Conservation (phyloP, 2,113 vertebrate species). For the Hippocampus guttulatus region DNA sequence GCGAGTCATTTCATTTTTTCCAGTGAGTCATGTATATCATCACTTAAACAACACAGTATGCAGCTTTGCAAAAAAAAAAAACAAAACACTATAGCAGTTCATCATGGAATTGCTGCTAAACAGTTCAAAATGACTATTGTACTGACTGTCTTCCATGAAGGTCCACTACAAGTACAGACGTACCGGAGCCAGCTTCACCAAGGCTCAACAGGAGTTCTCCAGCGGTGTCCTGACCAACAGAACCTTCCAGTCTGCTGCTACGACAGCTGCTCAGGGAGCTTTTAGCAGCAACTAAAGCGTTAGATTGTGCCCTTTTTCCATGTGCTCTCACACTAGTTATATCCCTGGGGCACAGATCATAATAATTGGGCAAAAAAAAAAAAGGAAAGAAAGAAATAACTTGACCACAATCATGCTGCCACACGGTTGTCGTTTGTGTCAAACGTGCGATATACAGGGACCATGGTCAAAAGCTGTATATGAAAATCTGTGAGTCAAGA, state of each 20-base stretch:
- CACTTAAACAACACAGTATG: too few species aligned
- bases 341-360: too few species aligned
- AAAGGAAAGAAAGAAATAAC: slow-evolving; percentile 5
- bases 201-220: slow-evolving; percentile 93
- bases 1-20: neutral
- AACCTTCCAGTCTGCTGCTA: slow-evolving; percentile 79
- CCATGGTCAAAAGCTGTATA: neutral
- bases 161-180: slow-evolving; percentile 89
- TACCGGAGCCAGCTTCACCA: slow-evolving; percentile 90
- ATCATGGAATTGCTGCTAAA: neutral
- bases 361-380: neutral
- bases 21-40: too few species aligned
- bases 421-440: neutral
- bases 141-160: slow-evolving; percentile 53
- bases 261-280: slow-evolving; percentile 75
- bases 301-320: neutral
- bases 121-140: neutral
- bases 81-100: neutral
- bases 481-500: slow-evolving; percentile 1
- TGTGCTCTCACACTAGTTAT: neutral
- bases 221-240: slow-evolving; percentile 83
- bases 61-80: too few species aligned
- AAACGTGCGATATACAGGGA: neutral
- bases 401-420: neutral
- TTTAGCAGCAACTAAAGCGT: slow-evolving; percentile 68